Percentiles rank a stretch among this genome's conserved stretches.
phyloP scores from a whole-genome alignment of 2,113 vertebrate species.

The Phoxinus phoxinus region DNA sequence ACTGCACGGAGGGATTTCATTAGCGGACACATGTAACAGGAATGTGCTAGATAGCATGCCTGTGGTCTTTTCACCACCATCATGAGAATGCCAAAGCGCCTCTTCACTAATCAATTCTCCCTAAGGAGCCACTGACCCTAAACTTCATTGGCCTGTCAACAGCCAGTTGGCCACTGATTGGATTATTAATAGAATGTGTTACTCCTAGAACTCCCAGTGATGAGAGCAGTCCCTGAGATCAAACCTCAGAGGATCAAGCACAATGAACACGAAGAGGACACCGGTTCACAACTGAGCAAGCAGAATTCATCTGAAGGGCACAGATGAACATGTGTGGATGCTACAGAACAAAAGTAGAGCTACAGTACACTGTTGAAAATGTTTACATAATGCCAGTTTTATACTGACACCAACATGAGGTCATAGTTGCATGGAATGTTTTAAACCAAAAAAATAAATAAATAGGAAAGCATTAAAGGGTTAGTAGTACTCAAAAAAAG shows the following conservation, averaged over 20 bases:
- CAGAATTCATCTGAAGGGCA: not conserved
- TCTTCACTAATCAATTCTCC: constrained; percentile 14
- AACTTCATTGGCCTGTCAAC: constrained; percentile 30
- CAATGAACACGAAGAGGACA: constrained; percentile 24
- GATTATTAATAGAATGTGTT: constrained; percentile 43
- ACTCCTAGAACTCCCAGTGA: constrained; percentile 5
- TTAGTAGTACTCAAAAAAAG: too few relatives aligned
- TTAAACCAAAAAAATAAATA: too few relatives aligned
- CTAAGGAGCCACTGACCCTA: constrained; percentile 20
- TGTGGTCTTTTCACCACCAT: constrained; percentile 14
- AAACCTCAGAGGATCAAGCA: constrained; percentile 4
- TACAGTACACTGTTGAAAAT: not conserved
- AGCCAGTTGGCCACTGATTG: constrained; percentile 5
- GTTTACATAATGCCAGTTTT: not conserved
- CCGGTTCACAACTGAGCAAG: not conserved
- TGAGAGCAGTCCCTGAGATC: not conserved
- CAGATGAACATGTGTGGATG: not conserved
- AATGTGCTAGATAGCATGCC: not conserved
- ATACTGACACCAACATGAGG: not conserved
- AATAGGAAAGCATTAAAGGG: too few relatives aligned
- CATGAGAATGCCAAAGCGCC: constrained; percentile 29
- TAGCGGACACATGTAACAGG: constrained; percentile 45
- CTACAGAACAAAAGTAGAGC: not conserved
- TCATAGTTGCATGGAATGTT: not conserved
- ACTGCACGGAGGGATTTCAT: constrained; percentile 48